Evolutionary conservation across 2,888 invertebrate species (phyloP).

Genomic region (Tetragnatha montana): DNA sequence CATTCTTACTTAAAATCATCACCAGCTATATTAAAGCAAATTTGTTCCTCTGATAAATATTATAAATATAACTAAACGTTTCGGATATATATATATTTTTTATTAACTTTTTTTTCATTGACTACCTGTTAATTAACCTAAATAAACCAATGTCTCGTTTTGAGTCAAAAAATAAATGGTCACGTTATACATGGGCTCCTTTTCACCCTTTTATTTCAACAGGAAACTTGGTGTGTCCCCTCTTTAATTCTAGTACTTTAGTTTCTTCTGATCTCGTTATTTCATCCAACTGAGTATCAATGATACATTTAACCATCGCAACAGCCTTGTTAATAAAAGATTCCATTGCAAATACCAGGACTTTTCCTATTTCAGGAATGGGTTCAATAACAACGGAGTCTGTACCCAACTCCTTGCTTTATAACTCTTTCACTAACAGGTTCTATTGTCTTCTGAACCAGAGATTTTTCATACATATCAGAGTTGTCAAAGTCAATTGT

Average conservation of each 20-base stretch:
- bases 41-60: no score
- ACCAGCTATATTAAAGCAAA: no score
- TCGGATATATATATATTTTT: no score
- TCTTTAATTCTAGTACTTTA: conserved; percentile 34
- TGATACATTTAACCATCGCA: conserved; percentile 18
- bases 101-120: no score
- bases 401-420: conserved; percentile 21
- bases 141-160: no score
- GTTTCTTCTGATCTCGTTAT: conserved; percentile 42
- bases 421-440: conserved; percentile 60
- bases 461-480: conserved; percentile 45
- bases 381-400: conserved; percentile 58
- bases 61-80: no score
- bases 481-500: conserved; percentile 26
- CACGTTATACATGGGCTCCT: no score
- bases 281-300: conserved; percentile 38
- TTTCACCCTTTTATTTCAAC: conserved; percentile 48
- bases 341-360: conserved; percentile 44
- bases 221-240: conserved; percentile 30
- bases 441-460: conserved; percentile 54
- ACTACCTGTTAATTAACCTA: no score
- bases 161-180: no score
- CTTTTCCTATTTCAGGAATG: conserved; percentile 41
- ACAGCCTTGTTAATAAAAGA: conserved; percentile 24
- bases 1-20: no score